Evolutionary conservation across 1,140 invertebrate species (phyloP), one percentile per base, ranked within the genome.

Genomic region (Pygmarrhopalites habei): DNA sequence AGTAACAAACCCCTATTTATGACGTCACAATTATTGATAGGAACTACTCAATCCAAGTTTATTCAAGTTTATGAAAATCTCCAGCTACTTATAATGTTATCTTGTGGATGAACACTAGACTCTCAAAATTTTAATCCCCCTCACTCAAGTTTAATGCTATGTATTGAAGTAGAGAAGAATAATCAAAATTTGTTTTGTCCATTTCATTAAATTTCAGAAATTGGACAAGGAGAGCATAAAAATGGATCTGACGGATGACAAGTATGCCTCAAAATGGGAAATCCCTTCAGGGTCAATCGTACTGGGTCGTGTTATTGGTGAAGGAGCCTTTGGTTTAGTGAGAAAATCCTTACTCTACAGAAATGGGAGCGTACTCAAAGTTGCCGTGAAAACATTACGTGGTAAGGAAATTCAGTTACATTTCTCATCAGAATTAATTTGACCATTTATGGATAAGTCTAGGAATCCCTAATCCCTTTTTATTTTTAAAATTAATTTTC

Each of bases 211-310:
- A 35, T 39, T 26, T 23, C 29, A n/a, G 66, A 68, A 64, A 32
- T 53, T 60, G 5, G 62, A 62, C n/a, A 68, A 59, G 39, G 60
- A 62, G 23, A 59, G 49, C 0, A 44, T 61, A 23, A 51, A 49
- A 26, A n/a, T 52, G 35, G 32, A 47, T 30, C 15, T 17, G 10
- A 23, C 43, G 7, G 28, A 61, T 14, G 28, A 61, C 17, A 46
- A 25, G 7, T 53, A 61, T 35, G 17, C 51, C 4, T 25, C 53
- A 0, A 65, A 68, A 56, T 69, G 67, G 67, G 67, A 69, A 64
- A 66, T 69, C 4, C 30, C 58, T 7, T 51, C 19, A 14, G 58
- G 46, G 3, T 39, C 23, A 35, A 15, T 69, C 14, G 29, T 46
- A 14, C 29, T 66, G 2, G 52, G 58, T 17, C 53, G 62, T 46